Conservation (phyloP, 2,797 vertebrate genomes). For the Gouania willdenowi region DNA sequence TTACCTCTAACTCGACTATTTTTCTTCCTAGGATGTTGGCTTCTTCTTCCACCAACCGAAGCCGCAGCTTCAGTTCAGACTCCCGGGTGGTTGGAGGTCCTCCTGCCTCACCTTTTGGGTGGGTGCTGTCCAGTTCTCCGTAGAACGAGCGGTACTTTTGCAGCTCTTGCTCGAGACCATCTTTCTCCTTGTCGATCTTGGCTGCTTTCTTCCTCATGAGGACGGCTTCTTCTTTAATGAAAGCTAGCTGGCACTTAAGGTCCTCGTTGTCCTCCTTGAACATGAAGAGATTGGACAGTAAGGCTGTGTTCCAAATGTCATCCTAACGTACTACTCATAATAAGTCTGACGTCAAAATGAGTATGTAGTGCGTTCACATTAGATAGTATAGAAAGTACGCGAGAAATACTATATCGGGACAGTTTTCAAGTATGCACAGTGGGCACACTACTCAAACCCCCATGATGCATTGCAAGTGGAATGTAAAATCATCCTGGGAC, state of each 20-base stretch:
- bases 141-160: slow-evolving; percentile 96
- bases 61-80: slow-evolving; percentile 91
- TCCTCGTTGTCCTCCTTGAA: slow-evolving; percentile 90
- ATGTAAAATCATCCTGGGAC: no score
- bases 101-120: slow-evolving; percentile 93
- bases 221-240: slow-evolving; percentile 92
- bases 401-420: no score
- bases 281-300: background rate
- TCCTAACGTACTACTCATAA: no score
- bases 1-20: slow-evolving; percentile 92
- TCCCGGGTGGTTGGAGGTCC: slow-evolving; percentile 94
- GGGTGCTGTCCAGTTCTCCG: slow-evolving; percentile 91
- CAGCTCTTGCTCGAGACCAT: slow-evolving; percentile 89
- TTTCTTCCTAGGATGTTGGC: slow-evolving; percentile 95
- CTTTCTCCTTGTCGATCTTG: slow-evolving; percentile 96
- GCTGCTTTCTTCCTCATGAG: slow-evolving; percentile 97
- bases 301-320: no score
- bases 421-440: no score
- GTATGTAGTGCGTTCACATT: no score
- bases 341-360: no score
- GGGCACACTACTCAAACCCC: no score
- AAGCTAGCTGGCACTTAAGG: slow-evolving; percentile 93
- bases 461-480: no score
- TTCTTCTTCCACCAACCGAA: slow-evolving; percentile 94
- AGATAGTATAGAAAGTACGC: background rate